Conservation (phyloP, 2,888 invertebrate species). For the Trissoscelio sp. region DNA sequence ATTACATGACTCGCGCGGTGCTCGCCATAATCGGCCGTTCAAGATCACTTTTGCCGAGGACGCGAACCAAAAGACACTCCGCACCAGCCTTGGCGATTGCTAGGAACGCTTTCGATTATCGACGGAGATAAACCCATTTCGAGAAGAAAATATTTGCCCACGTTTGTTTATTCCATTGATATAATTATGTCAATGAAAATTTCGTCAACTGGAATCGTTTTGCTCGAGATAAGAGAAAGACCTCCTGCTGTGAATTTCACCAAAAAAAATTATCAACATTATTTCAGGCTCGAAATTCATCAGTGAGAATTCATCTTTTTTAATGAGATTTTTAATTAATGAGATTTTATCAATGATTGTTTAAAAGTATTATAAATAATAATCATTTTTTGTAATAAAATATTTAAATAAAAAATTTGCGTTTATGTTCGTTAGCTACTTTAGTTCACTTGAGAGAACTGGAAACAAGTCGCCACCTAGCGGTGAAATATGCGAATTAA, state of each 20-base stretch:
- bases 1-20: slow-evolving; percentile 68
- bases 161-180: slow-evolving; percentile 48
- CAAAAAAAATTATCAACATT: slow-evolving; percentile 28
- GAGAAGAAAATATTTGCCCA: slow-evolving; percentile 48
- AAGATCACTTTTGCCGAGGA: slow-evolving; percentile 70
- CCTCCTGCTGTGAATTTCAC: slow-evolving; percentile 42
- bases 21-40: slow-evolving; percentile 69
- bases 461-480: too few relatives aligned
- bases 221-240: slow-evolving; percentile 30
- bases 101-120: slow-evolving; percentile 54
- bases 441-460: too few relatives aligned
- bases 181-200: slow-evolving; percentile 56
- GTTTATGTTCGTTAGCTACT: too few relatives aligned
- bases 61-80: slow-evolving; percentile 66
- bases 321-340: too few relatives aligned
- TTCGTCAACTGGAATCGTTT: slow-evolving; percentile 51
- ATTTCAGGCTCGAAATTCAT: too few relatives aligned
- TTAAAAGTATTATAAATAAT: too few relatives aligned
- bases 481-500: too few relatives aligned
- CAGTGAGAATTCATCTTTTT: too few relatives aligned
- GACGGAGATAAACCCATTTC: slow-evolving; percentile 48
- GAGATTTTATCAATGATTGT: too few relatives aligned
- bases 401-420: too few relatives aligned
- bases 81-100: slow-evolving; percentile 68
- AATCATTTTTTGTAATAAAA: too few relatives aligned